Conservation (phyloP, 2,888 invertebrate species). For the Lasioglossum figueresi region DNA sequence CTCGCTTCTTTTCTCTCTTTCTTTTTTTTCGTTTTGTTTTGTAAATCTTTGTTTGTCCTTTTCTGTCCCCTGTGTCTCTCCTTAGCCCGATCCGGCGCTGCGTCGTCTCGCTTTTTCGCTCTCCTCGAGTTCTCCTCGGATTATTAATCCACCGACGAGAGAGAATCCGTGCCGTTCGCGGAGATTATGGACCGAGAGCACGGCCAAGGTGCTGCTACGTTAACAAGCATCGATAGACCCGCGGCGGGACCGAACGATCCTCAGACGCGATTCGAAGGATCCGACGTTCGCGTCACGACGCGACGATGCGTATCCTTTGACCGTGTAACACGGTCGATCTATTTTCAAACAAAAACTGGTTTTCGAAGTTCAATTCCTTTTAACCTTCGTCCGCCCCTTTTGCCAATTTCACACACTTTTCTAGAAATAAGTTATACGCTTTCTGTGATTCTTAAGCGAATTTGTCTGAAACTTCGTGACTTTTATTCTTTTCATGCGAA, state of each 20-base stretch:
- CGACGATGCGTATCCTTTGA: neutral
- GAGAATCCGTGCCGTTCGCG: constrained; percentile 68
- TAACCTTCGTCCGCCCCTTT: neutral
- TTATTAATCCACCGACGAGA: constrained; percentile 69
- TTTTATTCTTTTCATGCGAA: too few relatives aligned
- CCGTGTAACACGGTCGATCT: neutral
- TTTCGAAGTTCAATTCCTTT: neutral
- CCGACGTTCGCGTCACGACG: constrained; percentile 41
- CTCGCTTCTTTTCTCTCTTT: constrained; percentile 6
- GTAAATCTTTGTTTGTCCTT: constrained; percentile 43
- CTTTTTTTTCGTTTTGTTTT: constrained; percentile 12
- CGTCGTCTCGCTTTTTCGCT: constrained; percentile 64
- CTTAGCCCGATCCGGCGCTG: constrained; percentile 38
- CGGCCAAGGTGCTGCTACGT: constrained; percentile 69
- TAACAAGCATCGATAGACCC: constrained; percentile 67
- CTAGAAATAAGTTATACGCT: too few relatives aligned
- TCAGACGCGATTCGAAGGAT: constrained; percentile 53
- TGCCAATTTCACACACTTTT: too few relatives aligned
- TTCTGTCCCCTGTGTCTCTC: constrained; percentile 58
- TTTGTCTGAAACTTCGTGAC: too few relatives aligned
- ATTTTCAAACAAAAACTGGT: neutral
- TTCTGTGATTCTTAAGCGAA: too few relatives aligned
- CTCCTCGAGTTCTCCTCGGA: constrained; percentile 59
- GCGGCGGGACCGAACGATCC: constrained; percentile 19
- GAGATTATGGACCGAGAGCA: constrained; percentile 67